Evolutionary conservation across 2,113 vertebrate genomes (phyloP), one percentile per base, ranked within the genome.

Genomic region (Gambusia affinis): DNA sequence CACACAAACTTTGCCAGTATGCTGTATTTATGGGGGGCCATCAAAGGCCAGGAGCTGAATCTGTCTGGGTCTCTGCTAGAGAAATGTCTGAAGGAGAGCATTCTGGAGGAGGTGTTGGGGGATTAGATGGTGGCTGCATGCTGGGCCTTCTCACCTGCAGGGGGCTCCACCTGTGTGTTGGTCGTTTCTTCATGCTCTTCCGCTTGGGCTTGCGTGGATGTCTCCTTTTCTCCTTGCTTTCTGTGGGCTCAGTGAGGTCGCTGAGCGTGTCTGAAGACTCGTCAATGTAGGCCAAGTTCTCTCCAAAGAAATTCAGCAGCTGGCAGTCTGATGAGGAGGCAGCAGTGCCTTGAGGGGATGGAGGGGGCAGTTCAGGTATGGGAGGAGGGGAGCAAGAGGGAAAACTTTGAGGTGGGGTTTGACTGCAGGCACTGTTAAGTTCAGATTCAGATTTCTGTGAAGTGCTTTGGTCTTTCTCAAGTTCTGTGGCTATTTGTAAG

Each of bases 211-310:
- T 95, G 19, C 88, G 81, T 0, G 90, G 86, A 14, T 79, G 79
- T 10, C 81, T 85, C 75, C 10, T 85, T 62, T 17, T 83, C 54
- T 87, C 88, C 22, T 81, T 71, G 0, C 65, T 78, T 0, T 14
- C 70, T 4, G 47, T 83, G 0, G 81, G 31, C 82, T 91, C 89
- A 30, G 67, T 63, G 0, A 78, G 91, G 75, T 96, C 96, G 12
- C 96, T 97, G 82, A 95, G 94, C 1, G 95, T 91, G 77, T 97
- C 97, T 0, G 96, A 97, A 4, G 96, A 97, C 93, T 96, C 96
- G 2, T 97, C 97, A 0, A 97, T 97, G 84, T 96, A 97, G 0
- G 96, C 96, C 84, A 97, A 78, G 76, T 96, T 96, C 89, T 96
- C 96, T 19, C 95, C 95, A 8, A 95, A 93, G 84, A 96, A 97